These are phyloP conservation scores for Anthopleura sola DNA, from an alignment of 64 coral and sea anemone species.

Conservation along the genomic window DNA sequence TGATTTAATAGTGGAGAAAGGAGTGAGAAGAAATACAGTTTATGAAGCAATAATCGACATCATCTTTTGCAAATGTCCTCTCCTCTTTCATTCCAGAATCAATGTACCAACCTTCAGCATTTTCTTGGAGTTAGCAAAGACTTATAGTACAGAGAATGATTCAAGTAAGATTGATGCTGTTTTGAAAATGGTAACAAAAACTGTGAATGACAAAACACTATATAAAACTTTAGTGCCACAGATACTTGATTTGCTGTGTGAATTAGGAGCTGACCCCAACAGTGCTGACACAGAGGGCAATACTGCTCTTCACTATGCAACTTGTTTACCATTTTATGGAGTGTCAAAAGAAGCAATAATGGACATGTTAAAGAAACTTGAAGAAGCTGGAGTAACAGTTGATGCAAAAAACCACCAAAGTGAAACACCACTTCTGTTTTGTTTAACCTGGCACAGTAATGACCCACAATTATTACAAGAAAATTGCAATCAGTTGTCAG, in stretches of 20 bases:
- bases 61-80: background rate
- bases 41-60: background rate
- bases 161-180: background rate
- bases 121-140: background rate
- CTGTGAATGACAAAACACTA: background rate
- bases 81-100: background rate
- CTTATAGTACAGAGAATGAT: background rate
- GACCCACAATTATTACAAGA: background rate
- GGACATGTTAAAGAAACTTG: background rate
- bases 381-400: background rate
- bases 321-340: background rate
- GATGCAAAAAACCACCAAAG: slow-evolving; percentile 1
- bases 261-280: no score
- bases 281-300: no score
- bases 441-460: background rate
- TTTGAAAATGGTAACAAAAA: background rate
- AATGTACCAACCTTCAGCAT: background rate
- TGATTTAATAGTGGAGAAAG: background rate
- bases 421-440: slow-evolving; percentile 1
- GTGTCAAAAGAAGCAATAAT: background rate
- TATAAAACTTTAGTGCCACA: background rate
- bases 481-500: background rate
- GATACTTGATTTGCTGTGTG: background rate
- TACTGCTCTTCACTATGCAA: no score
- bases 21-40: background rate